phyloP scores from a whole-genome alignment of 2,888 invertebrate species.

The Tolmerus cingulatus region DNA sequence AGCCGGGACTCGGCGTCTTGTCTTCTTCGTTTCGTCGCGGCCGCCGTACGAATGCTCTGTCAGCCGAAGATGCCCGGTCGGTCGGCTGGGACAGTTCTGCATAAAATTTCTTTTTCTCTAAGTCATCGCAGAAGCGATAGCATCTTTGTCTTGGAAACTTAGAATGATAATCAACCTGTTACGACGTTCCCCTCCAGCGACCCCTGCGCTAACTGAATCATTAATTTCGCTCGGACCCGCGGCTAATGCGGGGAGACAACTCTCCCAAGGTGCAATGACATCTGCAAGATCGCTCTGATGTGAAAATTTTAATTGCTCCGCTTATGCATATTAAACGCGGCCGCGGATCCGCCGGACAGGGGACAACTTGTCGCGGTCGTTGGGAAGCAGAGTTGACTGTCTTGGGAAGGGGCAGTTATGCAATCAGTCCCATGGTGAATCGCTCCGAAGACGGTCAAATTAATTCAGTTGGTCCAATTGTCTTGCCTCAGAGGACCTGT shows the following conservation, averaged over 20 bases:
- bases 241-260: constrained; percentile 26
- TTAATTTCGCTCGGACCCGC: constrained; percentile 29
- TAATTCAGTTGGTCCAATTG: background rate
- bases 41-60: constrained; percentile 21
- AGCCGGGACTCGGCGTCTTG: background rate
- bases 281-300: constrained; percentile 14
- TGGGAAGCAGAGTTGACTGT: background rate
- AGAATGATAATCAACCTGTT: constrained; percentile 38
- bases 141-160: constrained; percentile 37
- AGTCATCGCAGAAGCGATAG: background rate
- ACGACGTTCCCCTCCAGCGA: constrained; percentile 33
- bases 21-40: background rate
- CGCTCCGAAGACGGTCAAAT: background rate
- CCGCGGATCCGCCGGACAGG: background rate
- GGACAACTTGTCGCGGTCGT: background rate
- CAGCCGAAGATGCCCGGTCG: constrained; percentile 7
- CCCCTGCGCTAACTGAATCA: constrained; percentile 19
- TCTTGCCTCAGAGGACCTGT: background rate
- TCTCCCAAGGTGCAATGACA: constrained; percentile 28
- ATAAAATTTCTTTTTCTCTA: constrained; percentile 38
- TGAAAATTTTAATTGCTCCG: constrained; percentile 27
- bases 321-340: background rate
- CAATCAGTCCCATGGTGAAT: background rate
- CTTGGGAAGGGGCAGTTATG: background rate
- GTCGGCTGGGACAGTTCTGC: constrained; percentile 35